These are phyloP conservation scores for Nannoperca australis DNA, from an alignment of 2,797 vertebrate genomes.

Conservation along the genomic window DNA sequence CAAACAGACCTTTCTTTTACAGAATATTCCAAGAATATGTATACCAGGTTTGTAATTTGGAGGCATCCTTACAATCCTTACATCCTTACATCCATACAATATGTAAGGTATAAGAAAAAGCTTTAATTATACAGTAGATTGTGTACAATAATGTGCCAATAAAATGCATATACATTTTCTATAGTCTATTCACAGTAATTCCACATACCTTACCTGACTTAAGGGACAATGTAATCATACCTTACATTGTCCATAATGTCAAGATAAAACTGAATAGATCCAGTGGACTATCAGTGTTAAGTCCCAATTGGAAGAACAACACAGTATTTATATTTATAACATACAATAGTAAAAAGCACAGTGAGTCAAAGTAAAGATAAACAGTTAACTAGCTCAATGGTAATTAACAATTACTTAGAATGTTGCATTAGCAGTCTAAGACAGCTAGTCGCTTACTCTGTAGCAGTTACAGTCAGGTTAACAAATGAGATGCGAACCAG, in stretches of 20 bases:
- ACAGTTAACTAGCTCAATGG: too few relatives aligned
- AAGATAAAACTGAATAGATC: neutral
- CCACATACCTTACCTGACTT: neutral
- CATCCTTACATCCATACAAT: too few relatives aligned
- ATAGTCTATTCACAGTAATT: neutral
- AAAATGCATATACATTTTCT: neutral
- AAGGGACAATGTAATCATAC: too few relatives aligned
- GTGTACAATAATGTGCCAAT: too few relatives aligned
- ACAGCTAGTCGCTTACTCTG: too few relatives aligned
- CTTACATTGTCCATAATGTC: neutral
- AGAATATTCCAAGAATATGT: neutral
- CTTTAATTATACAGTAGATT: neutral
- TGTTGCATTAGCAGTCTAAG: too few relatives aligned
- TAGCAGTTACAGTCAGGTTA: too few relatives aligned
- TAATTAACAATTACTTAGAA: too few relatives aligned
- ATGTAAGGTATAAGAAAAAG: too few relatives aligned
- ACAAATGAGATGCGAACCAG: too few relatives aligned
- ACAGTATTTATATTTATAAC: neutral
- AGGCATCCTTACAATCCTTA: conserved; percentile 5
- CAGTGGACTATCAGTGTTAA: neutral
- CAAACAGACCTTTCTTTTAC: neutral
- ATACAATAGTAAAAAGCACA: too few relatives aligned
- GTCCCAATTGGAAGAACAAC: neutral
- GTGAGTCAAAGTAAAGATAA: too few relatives aligned
- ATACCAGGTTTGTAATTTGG: neutral